Base-by-base conservation (phyloP, 2,797 vertebrate species). In the Danio albolineatus region DNA sequence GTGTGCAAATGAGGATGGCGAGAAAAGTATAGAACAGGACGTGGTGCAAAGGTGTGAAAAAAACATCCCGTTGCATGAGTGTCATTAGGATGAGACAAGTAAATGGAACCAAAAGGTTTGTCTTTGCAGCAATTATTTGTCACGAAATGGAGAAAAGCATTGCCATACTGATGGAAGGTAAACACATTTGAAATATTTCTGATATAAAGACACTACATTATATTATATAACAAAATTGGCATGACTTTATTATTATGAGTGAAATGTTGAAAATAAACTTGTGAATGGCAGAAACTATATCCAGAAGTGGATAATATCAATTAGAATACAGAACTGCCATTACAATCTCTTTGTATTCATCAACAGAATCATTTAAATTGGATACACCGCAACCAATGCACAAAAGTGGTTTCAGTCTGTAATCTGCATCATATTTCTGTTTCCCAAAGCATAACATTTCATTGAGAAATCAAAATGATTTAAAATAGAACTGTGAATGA, bases 11-110 rank as follows among this genome's bases (percentile, higher is more conserved):
- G 13, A 49, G 12, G 49, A 72, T 12, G 3, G 2, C 8, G 10
- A n/a, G 28, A 57, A 56, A 57, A 75, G 49, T 57, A 5, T 17
- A 17, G 78, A 54, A 85, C 84, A 85, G 84, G 84, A 85, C 84
- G 84, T 85, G 82, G 84, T 82, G 44, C 48, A 64, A 76, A 85
- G 82, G 84, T 85, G 84, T 83, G 82, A 85, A 85, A 66, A 78
- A 85, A 85, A 85, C 84, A 83, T 73, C 79, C 53, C 54, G 79
- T 46, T 28, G 7, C 19, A 53, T 28, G 57, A 13, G 38, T 67
- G 48, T 48, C 28, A 74, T 41, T 10, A 41, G 10, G 59, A 73
- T 80, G 21, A 76, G 28, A 71, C 66, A 17, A 43, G n/a, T 2
- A 16, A 36, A 41, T 6, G 7, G n/a, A 17, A 13, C 7, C 10